Percentiles rank a stretch among this genome's conserved stretches.
These are phyloP conservation scores for Calcarius lapponicus DNA, from an alignment of 2,797 vertebrate species.

Conservation along the genomic window DNA sequence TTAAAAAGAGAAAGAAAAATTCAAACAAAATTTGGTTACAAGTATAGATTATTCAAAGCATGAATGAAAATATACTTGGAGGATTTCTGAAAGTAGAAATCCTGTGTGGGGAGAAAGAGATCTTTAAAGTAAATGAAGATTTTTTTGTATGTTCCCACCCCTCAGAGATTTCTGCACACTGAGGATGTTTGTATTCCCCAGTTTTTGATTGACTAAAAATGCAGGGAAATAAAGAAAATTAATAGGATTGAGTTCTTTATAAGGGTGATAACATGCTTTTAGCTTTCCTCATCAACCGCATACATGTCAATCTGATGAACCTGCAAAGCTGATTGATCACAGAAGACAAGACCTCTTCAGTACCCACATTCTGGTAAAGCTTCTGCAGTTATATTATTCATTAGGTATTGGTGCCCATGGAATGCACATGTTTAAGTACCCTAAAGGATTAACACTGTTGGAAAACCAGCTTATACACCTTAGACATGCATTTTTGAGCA, in stretches of 20 bases:
- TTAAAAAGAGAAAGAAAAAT: not conserved
- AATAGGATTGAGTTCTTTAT: not conserved
- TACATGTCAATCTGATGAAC: not conserved
- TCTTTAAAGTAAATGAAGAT: not conserved
- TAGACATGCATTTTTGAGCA: not conserved
- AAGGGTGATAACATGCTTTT: not conserved
- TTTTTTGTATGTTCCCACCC: not conserved
- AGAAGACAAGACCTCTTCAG: not conserved
- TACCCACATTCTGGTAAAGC: not conserved
- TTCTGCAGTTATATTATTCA: not conserved
- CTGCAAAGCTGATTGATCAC: not conserved
- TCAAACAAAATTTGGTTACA: not conserved
- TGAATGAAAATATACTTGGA: not conserved
- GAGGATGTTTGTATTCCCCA: fast-evolving
- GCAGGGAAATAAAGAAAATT: not conserved
- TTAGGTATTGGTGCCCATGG: not conserved
- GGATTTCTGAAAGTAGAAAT: not conserved
- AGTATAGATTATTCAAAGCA: not conserved
- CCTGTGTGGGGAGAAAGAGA: not conserved
- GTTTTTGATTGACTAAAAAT: not conserved
- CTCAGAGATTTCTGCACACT: fast-evolving
- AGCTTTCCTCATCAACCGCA: not conserved
- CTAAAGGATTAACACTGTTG: not conserved
- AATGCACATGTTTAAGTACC: not conserved
- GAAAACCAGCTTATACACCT: not conserved